Evolutionary conservation across 2,888 invertebrate genomes (phyloP).

Genomic region (Agrilus biguttatus): DNA sequence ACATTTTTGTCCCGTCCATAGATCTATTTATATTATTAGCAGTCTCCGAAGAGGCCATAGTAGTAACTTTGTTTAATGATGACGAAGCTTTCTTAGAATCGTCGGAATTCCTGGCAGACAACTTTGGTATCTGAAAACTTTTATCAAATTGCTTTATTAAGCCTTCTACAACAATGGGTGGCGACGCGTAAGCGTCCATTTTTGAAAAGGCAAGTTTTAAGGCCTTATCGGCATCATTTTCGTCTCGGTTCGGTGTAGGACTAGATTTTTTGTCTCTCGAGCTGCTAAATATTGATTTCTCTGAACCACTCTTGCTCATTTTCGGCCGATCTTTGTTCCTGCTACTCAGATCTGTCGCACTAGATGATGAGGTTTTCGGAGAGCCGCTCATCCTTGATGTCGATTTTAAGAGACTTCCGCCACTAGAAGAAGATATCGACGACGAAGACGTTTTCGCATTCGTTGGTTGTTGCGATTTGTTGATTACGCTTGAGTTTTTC

Average conservation of each 20-base stretch:
- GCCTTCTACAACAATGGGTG: slow-evolving; percentile 51
- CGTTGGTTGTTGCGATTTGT: slow-evolving; percentile 22
- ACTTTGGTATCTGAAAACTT: slow-evolving; percentile 78
- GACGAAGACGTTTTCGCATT: slow-evolving; percentile 4
- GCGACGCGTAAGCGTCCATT: slow-evolving; percentile 45
- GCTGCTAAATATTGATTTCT: slow-evolving; percentile 50
- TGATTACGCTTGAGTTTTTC: slow-evolving; percentile 26
- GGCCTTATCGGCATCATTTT: slow-evolving; percentile 44
- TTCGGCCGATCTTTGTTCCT: slow-evolving; percentile 46
- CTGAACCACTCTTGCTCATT: slow-evolving; percentile 42
- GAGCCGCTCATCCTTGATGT: slow-evolving; percentile 40
- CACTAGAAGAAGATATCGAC: not conserved
- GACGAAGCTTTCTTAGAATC: slow-evolving; percentile 16
- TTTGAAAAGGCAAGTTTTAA: slow-evolving; percentile 40
- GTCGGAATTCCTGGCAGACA: slow-evolving; percentile 39
- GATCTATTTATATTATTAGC: slow-evolving; percentile 21
- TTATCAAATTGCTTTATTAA: slow-evolving; percentile 66
- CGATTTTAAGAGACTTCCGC: slow-evolving; percentile 6
- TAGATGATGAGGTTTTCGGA: slow-evolving; percentile 39
- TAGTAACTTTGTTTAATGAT: slow-evolving; percentile 28
- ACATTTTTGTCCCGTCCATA: slow-evolving; percentile 23
- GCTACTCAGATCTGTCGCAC: slow-evolving; percentile 42
- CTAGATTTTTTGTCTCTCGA: slow-evolving; percentile 49
- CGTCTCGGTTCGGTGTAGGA: slow-evolving; percentile 49
- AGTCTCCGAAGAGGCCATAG: slow-evolving; percentile 8